Evolutionary conservation across 2,888 invertebrate genomes (phyloP), one percentile per base, ranked within the genome.

Genomic region (Priocnemis perturbator): DNA sequence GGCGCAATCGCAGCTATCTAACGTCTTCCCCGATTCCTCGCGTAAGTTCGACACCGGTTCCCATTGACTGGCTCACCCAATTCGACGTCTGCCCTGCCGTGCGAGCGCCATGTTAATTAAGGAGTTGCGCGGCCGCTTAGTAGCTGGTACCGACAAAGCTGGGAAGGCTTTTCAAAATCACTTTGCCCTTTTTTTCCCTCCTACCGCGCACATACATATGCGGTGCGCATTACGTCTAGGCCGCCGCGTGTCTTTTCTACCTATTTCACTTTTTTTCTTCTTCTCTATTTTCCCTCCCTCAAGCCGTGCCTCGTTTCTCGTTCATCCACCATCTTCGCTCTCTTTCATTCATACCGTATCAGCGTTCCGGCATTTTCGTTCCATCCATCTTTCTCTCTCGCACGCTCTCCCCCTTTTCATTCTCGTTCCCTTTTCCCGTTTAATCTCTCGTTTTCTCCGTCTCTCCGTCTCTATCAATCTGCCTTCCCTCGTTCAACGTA

Each of bases 341-440:
- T 11, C 37, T 37, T 37, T 37, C 37, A 11, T 37, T 11, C 37
- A 1, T 11, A 37, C 7, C 37, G 37, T 37, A 37, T 55, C 55
- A 55, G 23, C 19, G 30, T 37, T 37, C 52, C 60, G 60, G 52
- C 52, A 52, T 44, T 53, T 48, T 37, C 17, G n/a, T 30, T 37
- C 61, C 11, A n/a, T 21, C 47, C 66, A 58, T 30, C 55, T 47
- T 37, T 58, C 57, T 53, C 19, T 55, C 20, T 50, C 26, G 58
- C 17, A 47, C 30, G 21, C 47, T 15, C 26, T 15, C 11, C 45
- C 9, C 60, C 47, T 21, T 26, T 53, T 50, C 30, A 37, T 44
- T 69, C 52, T 61, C 64, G 69, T 61, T 19, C 65, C 47, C 69
- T 17, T 37, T 37, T 37, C 44, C 56, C 63, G 26, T 44, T 20